Evolutionary conservation across 2,888 invertebrate genomes (phyloP).

Genomic region (Plagodis dolabraria): DNA sequence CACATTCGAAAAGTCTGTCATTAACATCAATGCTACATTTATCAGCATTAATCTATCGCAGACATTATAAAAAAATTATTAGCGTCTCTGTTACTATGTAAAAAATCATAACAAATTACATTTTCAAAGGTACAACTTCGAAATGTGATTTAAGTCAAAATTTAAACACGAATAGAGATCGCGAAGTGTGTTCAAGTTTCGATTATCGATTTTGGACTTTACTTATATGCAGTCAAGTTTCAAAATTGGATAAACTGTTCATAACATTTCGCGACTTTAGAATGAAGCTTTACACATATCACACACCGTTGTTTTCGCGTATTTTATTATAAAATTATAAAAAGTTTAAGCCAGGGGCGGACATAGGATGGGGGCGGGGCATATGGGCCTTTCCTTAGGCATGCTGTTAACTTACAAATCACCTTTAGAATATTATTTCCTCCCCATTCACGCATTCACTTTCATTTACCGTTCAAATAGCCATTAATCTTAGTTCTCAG

Average conservation of each 20-base stretch:
- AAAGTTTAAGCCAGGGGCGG: slow-evolving; percentile 19
- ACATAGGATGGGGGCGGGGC: slow-evolving; percentile 1
- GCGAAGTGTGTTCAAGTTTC: slow-evolving; percentile 2
- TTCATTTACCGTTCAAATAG: no score
- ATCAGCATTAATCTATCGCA: no score
- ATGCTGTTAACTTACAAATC: background rate
- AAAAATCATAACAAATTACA: slow-evolving; percentile 1
- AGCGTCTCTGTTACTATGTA: slow-evolving; percentile 4
- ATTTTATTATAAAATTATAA: slow-evolving; percentile 32
- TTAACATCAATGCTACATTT: background rate
- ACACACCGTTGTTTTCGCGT: slow-evolving; percentile 18
- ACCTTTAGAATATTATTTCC: no score
- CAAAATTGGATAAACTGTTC: slow-evolving; percentile 8
- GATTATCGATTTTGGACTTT: slow-evolving; percentile 9
- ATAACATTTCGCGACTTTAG: slow-evolving; percentile 8
- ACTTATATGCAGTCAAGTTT: slow-evolving; percentile 1
- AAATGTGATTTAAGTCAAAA: background rate
- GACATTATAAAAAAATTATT: background rate
- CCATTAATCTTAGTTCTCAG: no score
- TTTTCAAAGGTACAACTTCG: background rate
- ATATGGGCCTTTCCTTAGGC: background rate
- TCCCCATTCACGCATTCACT: no score
- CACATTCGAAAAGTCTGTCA: slow-evolving; percentile 18
- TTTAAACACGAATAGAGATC: background rate
- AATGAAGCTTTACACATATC: slow-evolving; percentile 9